Evolutionary conservation across 1,140 invertebrate genomes (phyloP), one percentile per base, ranked within the genome.

Genomic region (Polyergus mexicanus): DNA sequence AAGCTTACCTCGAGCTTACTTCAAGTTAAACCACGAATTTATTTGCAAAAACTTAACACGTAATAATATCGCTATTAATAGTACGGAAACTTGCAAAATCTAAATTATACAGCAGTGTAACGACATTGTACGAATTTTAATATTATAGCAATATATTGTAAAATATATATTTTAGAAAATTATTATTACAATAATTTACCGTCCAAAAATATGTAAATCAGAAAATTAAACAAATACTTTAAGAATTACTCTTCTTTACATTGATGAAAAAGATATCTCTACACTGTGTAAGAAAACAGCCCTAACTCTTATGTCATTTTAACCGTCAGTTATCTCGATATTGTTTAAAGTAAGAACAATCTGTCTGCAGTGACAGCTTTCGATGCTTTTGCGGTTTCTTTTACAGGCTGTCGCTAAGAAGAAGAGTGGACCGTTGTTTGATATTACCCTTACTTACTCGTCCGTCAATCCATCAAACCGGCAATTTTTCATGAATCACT

Each of bases 371-470:
- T n/a, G 32, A 58, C 35, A 69, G 47, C 35, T 68, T 56, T 11
- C 25, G 77, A 56, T 41, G 22, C 38, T 54, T n/a, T 38, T 35
- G n/a, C 35, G 13, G 16, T 47, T 81, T 47, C 13, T 35, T 54
- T 72, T 25, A 44, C 13, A 16, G 4, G 25, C 56, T 22, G 62
- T 38, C 63, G 38, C 3, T 16, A 47, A 56, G n/a, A 22, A 56
- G 35, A 11, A 62, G 32, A 28, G 38, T 60, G 7, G 41, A 72
- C 7, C 22, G 78, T 74, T 83, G 56, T 44, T 32, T n/a, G 54
- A 72, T 81, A 81, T 83, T 83, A 72, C n/a, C n/a, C 13, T 83
- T 83, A 51, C 78, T 83, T 83, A 84, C 22, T 76, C 62, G 35
- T 56, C 25, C 81, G 81, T 84, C 81, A 84, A 84, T 84, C 60